phyloP scores from a whole-genome alignment of 2,797 vertebrate species.

The Siniperca obscura region DNA sequence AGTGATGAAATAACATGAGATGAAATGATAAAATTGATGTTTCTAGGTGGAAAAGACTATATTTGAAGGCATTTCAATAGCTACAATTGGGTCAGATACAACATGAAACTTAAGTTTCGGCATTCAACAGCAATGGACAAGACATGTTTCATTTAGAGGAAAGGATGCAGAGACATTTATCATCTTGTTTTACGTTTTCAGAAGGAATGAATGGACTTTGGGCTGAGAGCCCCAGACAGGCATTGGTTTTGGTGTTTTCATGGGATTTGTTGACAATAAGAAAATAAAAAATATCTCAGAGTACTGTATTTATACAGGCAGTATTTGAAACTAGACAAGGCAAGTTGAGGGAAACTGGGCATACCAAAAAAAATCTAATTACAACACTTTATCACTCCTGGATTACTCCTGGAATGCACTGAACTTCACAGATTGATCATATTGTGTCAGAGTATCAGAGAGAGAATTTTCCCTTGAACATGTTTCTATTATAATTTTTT shows the following conservation, averaged over 20 bases:
- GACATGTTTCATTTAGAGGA: neutral
- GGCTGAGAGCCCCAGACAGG: neutral
- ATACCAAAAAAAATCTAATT: neutral
- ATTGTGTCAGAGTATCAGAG: neutral
- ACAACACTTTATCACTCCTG: constrained; percentile 3
- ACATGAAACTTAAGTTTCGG: neutral
- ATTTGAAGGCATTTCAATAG: neutral
- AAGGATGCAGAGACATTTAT: neutral
- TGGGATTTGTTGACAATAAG: neutral
- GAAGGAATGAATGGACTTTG: neutral
- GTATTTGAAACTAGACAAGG: neutral
- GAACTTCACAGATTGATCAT: constrained; percentile 15
- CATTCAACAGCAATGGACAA: neutral
- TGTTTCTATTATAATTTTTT: constrained; percentile 15
- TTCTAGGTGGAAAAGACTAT: neutral
- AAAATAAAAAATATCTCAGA: neutral
- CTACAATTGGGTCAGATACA: neutral
- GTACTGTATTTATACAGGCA: neutral
- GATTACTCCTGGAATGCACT: constrained; percentile 30
- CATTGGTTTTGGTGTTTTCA: neutral
- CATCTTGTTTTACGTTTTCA: neutral
- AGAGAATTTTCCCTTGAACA: neutral
- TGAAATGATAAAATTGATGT: constrained; percentile 8
- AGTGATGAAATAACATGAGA: constrained; percentile 4
- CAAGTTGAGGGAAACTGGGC: neutral